Evolutionary conservation across 2,888 invertebrate genomes (phyloP).

Genomic region (Emesis furor): DNA sequence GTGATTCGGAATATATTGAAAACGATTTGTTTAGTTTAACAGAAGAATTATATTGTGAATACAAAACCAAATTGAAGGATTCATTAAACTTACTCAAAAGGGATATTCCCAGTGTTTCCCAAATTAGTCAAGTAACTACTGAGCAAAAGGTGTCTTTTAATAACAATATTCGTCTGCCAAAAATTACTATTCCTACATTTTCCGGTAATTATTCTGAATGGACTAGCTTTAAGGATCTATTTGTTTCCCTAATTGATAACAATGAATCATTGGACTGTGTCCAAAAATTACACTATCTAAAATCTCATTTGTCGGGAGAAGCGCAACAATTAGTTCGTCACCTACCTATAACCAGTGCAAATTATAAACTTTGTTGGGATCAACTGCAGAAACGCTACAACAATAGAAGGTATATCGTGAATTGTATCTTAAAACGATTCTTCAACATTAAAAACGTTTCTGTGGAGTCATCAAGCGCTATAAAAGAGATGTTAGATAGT

Average conservation of each 20-base stretch:
- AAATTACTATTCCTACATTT: constrained; percentile 51
- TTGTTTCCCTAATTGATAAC: constrained; percentile 47
- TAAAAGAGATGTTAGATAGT: constrained; percentile 30
- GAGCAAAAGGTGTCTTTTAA: background rate
- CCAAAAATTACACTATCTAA: constrained; percentile 53
- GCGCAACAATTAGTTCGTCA: constrained; percentile 45
- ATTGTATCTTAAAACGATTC: constrained; percentile 60
- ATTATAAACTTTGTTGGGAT: constrained; percentile 67
- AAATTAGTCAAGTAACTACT: constrained; percentile 12
- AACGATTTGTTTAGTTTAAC: constrained; percentile 32
- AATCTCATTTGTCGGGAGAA: constrained; percentile 41
- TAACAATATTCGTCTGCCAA: constrained; percentile 35
- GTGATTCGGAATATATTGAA: constrained; percentile 30
- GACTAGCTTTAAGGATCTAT: constrained; percentile 54
- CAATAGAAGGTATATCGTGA: constrained; percentile 66
- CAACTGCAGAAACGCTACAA: constrained; percentile 49
- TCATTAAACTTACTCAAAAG: constrained; percentile 12
- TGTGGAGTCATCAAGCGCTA: constrained; percentile 12
- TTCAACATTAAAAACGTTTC: constrained; percentile 34
- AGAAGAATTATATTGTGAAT: constrained; percentile 39
- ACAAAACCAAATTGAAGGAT: constrained; percentile 41
- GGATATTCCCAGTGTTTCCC: background rate
- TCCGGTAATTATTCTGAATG: constrained; percentile 52
- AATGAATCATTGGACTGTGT: constrained; percentile 46
- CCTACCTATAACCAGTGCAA: constrained; percentile 46